Percentiles rank a stretch among this genome's conserved stretches.
Conservation (phyloP, 2,888 invertebrate species). For the Hyppa rectilinea region DNA sequence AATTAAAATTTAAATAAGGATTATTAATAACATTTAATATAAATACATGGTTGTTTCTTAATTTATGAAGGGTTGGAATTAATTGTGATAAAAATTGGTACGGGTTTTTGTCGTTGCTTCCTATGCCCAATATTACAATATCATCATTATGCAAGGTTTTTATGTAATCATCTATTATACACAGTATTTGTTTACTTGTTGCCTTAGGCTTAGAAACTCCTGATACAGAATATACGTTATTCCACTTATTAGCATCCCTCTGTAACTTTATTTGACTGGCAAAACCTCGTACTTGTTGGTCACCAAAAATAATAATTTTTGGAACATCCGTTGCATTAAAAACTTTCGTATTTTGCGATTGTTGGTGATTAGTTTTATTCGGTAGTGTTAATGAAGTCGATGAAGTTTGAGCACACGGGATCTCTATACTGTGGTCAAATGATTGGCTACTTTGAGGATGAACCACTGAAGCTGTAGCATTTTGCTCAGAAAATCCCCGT, state of each 20-base stretch:
- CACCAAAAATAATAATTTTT: too few relatives aligned
- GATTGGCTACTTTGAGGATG: too few relatives aligned
- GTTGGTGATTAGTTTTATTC: too few relatives aligned
- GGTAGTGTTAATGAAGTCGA: too few relatives aligned
- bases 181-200: conserved; percentile 18
- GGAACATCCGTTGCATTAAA: too few relatives aligned
- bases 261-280: conserved; percentile 9
- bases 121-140: conserved; percentile 12
- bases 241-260: conserved; percentile 14
- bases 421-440: too few relatives aligned
- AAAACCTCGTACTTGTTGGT: background rate
- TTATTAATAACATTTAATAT: conserved; percentile 13
- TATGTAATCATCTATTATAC: conserved; percentile 13
- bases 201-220: conserved; percentile 7
- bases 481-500: too few relatives aligned
- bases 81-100: conserved; percentile 11
- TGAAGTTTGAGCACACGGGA: too few relatives aligned
- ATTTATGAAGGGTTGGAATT: conserved; percentile 5
- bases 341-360: too few relatives aligned
- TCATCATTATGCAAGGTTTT: conserved; percentile 6
- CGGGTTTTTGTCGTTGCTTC: conserved; percentile 10
- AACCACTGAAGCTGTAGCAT: too few relatives aligned
- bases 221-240: conserved; percentile 22
- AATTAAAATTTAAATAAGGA: conserved; percentile 20
- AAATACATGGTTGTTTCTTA: conserved; percentile 1